Percentiles rank a stretch among this genome's conserved stretches.
Evolutionary conservation across 2,888 invertebrate species (phyloP).

Genomic region (Neoascia interrupta): DNA sequence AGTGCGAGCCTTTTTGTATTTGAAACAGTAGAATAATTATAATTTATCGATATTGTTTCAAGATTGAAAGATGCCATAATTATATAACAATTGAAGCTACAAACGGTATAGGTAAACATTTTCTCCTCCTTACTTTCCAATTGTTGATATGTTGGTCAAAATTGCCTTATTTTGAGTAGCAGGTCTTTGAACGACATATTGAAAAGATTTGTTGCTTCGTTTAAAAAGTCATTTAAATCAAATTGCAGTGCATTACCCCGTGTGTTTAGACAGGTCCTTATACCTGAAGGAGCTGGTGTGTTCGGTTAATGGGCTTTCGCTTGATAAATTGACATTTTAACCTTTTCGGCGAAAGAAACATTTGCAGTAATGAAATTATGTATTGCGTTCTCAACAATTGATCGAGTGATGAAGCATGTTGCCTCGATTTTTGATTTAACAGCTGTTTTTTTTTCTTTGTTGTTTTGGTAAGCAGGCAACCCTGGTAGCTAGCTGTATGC

Average conservation of each 20-base stretch:
- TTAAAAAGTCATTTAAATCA: conserved; percentile 17
- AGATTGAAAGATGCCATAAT: neutral
- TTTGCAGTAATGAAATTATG: neutral
- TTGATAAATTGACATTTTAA: neutral
- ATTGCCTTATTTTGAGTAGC: conserved; percentile 8
- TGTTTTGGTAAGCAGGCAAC: neutral
- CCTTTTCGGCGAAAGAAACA: neutral
- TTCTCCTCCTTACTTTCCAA: conserved; percentile 7
- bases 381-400: neutral
- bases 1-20: too few relatives aligned
- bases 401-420: neutral
- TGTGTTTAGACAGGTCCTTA: neutral
- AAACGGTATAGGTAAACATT: conserved; percentile 17
- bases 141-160: conserved; percentile 8
- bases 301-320: neutral
- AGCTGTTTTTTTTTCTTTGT: too few relatives aligned
- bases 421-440: neutral
- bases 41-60: too few relatives aligned
- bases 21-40: too few relatives aligned
- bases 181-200: too few relatives aligned
- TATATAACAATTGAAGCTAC: conserved; percentile 7
- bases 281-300: neutral
- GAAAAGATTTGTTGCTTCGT: neutral
- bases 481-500: conserved; percentile 4
- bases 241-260: neutral